Evolutionary conservation across 2,113 vertebrate genomes (phyloP).

Genomic region (Cygnus buccinator): DNA sequence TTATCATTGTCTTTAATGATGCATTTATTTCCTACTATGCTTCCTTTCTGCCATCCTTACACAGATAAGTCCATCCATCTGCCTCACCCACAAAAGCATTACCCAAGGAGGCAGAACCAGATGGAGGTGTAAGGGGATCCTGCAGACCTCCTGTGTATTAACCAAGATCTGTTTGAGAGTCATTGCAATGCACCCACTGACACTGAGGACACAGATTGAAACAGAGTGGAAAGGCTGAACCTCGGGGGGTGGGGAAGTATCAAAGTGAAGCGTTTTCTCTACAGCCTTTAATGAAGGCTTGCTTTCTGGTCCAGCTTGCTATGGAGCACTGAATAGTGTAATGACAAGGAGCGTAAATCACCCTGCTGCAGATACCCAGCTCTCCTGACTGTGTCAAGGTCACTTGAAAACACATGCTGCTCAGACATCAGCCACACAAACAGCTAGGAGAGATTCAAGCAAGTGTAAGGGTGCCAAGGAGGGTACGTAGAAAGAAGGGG

Average conservation of each 20-base stretch:
- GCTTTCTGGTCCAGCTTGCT: not conserved
- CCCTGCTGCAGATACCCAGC: not conserved
- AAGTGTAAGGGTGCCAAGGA: not conserved
- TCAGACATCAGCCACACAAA: not conserved
- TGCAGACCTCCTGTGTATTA: not conserved
- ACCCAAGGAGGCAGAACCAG: not conserved
- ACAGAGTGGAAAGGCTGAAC: not conserved
- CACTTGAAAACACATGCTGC: not conserved
- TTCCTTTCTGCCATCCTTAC: not conserved
- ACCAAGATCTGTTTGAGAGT: not conserved
- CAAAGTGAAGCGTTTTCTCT: not conserved
- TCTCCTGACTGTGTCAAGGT: not conserved
- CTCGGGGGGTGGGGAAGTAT: not conserved
- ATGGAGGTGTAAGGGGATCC: not conserved
- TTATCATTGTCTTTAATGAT: not conserved
- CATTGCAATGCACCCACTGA: too few relatives aligned
- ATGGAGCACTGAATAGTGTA: not conserved
- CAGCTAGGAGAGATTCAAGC: not conserved
- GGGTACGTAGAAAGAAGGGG: not conserved
- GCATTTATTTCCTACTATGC: not conserved
- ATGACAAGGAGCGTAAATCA: not conserved
- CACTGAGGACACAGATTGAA: not conserved
- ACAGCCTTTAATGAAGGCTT: not conserved
- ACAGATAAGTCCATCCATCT: not conserved
- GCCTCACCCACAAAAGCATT: accelerated